Conservation (phyloP, 64 coral and sea anemone species). For the Montipora capricornis region DNA sequence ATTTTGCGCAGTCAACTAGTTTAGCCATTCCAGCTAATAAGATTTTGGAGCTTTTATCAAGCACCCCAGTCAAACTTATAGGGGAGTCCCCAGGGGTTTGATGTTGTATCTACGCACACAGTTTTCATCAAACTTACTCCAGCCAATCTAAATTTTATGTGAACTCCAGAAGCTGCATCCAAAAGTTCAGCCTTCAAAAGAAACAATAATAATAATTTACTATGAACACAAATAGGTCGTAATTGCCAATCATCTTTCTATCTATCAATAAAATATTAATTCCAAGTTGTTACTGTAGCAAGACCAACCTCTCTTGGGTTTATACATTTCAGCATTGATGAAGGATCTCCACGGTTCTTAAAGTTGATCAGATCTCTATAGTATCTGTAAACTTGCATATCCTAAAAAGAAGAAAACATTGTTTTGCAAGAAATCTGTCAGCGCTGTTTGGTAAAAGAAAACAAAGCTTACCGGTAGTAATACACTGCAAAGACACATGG, state of each 20-base stretch:
- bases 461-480: too few species aligned
- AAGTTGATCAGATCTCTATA: constrained; percentile 98
- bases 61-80: too few species aligned
- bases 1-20: too few species aligned
- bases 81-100: too few species aligned
- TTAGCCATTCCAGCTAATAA: too few species aligned
- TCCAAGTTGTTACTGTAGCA: not conserved
- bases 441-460: too few species aligned
- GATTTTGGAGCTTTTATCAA: too few species aligned
- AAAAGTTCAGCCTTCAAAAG: constrained; percentile 64
- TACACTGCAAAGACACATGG: too few species aligned
- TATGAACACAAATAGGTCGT: not conserved
- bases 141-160: constrained; percentile 80
- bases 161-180: constrained; percentile 76
- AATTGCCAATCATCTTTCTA: too few species aligned
- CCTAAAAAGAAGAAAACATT: constrained; percentile 36
- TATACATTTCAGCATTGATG: constrained; percentile 93
- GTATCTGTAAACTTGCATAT: constrained; percentile 93
- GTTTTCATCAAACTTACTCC: constrained; percentile 51
- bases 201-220: not conserved
- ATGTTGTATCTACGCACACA: too few species aligned
- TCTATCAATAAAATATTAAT: too few species aligned
- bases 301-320: constrained; percentile 92
- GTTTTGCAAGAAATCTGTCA: too few species aligned
- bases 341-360: constrained; percentile 90